Evolutionary conservation across 2,888 invertebrate genomes (phyloP).

Genomic region (Oxyteleia sp.): DNA sequence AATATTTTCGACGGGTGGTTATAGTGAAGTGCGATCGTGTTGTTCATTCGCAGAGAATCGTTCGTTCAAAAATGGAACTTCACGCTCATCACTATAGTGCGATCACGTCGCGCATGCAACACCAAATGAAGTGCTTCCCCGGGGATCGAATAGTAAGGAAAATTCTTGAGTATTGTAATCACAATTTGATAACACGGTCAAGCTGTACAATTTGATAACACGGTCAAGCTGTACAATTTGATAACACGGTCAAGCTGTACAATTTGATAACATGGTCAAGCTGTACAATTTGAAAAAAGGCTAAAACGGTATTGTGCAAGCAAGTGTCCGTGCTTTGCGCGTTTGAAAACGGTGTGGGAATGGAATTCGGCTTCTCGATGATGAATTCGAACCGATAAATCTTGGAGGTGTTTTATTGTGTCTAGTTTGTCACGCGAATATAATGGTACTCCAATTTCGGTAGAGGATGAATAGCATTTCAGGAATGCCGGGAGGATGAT

Average conservation of each 20-base stretch:
- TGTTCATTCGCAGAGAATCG: slow-evolving; percentile 35
- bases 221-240: too few species aligned
- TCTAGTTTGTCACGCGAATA: slow-evolving; percentile 1
- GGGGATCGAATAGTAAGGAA: too few species aligned
- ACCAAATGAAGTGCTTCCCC: slow-evolving; percentile 86
- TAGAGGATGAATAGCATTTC: too few species aligned
- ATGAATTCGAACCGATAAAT: slow-evolving; percentile 28
- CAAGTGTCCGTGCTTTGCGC: too few species aligned
- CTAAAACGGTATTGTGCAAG: too few species aligned
- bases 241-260: too few species aligned
- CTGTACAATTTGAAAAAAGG: too few species aligned
- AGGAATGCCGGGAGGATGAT: background rate
- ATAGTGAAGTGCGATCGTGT: slow-evolving; percentile 30
- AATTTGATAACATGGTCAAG: too few species aligned
- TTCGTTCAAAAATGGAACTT: slow-evolving; percentile 82
- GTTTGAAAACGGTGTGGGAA: too few species aligned
- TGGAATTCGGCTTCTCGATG: slow-evolving; percentile 10
- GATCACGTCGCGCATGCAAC: slow-evolving; percentile 85
- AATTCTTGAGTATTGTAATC: too few species aligned
- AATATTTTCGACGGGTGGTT: too few species aligned
- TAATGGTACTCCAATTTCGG: slow-evolving; percentile 20
- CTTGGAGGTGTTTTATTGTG: slow-evolving; percentile 31
- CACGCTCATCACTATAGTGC: slow-evolving; percentile 85
- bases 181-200: slow-evolving; percentile 83
- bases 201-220: too few species aligned